Evolutionary conservation across 2,888 invertebrate genomes (phyloP), one percentile per base, ranked within the genome.

Genomic region (Cremastobaeus sp.): DNA sequence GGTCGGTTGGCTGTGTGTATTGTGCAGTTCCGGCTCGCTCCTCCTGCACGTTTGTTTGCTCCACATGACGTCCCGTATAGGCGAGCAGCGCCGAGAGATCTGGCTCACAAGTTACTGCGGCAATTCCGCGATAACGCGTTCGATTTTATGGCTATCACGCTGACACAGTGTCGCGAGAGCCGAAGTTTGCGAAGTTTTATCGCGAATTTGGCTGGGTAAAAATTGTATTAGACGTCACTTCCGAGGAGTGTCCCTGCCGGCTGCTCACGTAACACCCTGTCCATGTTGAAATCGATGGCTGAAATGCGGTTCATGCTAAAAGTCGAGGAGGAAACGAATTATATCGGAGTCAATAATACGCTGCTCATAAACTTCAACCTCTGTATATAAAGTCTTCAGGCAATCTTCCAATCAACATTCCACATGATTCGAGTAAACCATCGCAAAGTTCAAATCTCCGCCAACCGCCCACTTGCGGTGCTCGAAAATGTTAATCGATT

Each of bases 31-130:
- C 74, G 45, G 52, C 69, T 54, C 35, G 59, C 41, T 69, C 47
- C 71, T 25, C 76, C 76, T 64, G 75, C 39, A 37, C 60, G 35
- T 32, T 39, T 30, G 39, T 25, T 30, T n/a, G 43, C 60, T 37
- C 48, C 48, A 65, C 43, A 59, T 28, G 43, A 68, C 59, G 78
- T 76, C 78, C 72, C 57, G 74, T 57, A 62, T 18, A 59, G 57
- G 73, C 76, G 78, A 76, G 47, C 57, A 39, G 11, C 79, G 78
- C 77, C 72, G 72, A 77, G 74, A 80, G 81, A 81, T 82, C 82
- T 75, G 79, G 78, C 78, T 81, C 62, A 76, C 65, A 81, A 78
- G 77, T 79, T 77, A 74, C 50, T 68, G 76, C 47, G 47, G 17
- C 60, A 57, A 62, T 62, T 55, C 28, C 55, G 28, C 25, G 65